phyloP scores from a whole-genome alignment of 2,113 vertebrate species.

The Abramis brama region DNA sequence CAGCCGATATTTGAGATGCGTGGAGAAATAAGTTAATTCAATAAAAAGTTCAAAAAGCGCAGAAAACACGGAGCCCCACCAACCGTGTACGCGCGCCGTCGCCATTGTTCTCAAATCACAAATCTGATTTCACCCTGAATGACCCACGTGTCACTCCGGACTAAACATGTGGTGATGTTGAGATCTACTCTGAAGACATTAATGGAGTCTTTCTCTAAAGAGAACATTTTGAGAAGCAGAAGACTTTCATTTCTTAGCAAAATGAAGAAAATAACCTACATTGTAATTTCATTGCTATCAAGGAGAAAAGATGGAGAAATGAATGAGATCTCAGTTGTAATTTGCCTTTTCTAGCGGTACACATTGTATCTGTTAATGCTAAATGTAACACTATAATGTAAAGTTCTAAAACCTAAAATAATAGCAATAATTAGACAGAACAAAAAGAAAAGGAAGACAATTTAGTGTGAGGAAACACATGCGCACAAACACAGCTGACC shows the following conservation, averaged over 20 bases:
- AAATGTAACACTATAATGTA: background rate
- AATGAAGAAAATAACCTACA: background rate
- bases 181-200: background rate
- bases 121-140: too few relatives aligned
- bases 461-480: background rate
- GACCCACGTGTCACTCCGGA: too few relatives aligned
- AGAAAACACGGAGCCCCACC: background rate
- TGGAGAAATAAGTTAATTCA: background rate
- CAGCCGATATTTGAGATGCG: background rate
- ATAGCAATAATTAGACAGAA: background rate
- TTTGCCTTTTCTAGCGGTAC: too few relatives aligned
- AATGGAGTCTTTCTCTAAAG: background rate
- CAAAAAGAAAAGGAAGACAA: background rate
- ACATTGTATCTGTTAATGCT: too few relatives aligned
- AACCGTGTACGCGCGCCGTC: background rate
- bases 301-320: background rate
- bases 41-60: background rate
- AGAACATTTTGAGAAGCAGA: background rate
- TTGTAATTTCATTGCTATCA: background rate
- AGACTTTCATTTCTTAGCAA: background rate
- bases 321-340: too few relatives aligned
- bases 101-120: too few relatives aligned
- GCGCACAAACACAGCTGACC: conserved; percentile 14
- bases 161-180: background rate
- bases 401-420: background rate